A percentile compares a stretch with the other conserved stretches of the same genome.
These are phyloP conservation scores for Scleropages formosus DNA, from an alignment of 2,797 vertebrate species.

Conservation along the genomic window DNA sequence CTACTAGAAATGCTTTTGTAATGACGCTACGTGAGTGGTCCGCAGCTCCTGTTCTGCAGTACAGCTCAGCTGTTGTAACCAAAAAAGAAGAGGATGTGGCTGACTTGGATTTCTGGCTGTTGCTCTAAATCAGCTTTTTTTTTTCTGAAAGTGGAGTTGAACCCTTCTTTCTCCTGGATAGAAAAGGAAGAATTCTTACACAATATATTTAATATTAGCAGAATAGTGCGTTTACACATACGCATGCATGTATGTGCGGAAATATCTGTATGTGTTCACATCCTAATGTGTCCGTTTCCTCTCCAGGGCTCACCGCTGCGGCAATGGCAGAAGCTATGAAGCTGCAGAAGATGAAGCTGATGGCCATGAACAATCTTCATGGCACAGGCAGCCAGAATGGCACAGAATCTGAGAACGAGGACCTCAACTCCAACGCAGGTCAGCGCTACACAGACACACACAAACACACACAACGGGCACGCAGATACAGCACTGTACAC, in stretches of 20 bases:
- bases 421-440: slow-evolving; percentile 86
- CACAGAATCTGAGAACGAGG: slow-evolving; percentile 86
- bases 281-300: background rate
- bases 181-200: background rate
- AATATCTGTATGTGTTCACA: background rate
- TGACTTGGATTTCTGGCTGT: slow-evolving; percentile 10
- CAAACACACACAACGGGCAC: background rate
- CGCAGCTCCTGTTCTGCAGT: too few relatives aligned
- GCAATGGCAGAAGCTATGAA: slow-evolving; percentile 93
- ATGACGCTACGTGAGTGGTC: too few relatives aligned
- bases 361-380: slow-evolving; percentile 83
- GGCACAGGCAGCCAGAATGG: slow-evolving; percentile 79
- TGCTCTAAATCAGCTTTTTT: background rate
- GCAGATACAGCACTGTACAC: background rate
- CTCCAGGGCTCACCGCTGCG: slow-evolving; percentile 81
- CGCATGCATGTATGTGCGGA: background rate
- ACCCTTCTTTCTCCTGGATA: background rate
- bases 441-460: slow-evolving; percentile 13
- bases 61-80: too few relatives aligned
- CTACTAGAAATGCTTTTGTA: too few relatives aligned
- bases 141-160: background rate
- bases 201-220: background rate
- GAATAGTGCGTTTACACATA: background rate
- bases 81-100: background rate
- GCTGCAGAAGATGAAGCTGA: slow-evolving; percentile 90